These are phyloP conservation scores for Spongia lamella DNA, from an alignment of 37 sponge, comb jelly and placozoan species.

Conservation along the genomic window DNA sequence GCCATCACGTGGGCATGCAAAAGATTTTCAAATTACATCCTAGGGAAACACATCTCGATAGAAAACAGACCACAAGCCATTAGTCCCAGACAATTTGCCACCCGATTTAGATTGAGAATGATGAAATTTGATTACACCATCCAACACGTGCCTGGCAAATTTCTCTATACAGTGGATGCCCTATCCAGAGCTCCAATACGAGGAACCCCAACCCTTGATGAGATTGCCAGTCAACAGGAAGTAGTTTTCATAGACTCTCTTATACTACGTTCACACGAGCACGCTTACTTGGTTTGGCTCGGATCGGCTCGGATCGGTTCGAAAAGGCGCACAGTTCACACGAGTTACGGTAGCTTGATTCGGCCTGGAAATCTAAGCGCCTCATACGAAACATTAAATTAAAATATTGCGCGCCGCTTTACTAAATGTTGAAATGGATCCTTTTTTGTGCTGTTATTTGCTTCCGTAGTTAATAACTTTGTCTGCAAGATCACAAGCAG, in stretches of 20 bases:
- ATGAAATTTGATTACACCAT: neutral
- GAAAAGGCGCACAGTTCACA: too few relatives aligned
- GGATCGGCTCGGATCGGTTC: too few relatives aligned
- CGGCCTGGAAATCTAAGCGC: too few relatives aligned
- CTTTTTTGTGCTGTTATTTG: too few relatives aligned
- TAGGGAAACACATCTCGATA: neutral
- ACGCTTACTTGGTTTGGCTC: too few relatives aligned
- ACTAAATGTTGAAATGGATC: too few relatives aligned
- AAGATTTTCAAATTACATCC: neutral
- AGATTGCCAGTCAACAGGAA: neutral
- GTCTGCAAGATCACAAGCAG: too few relatives aligned
- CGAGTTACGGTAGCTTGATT: too few relatives aligned
- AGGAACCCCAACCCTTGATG: neutral
- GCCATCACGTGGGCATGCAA: constrained; percentile 15
- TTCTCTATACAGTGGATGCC: neutral
- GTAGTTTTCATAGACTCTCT: neutral
- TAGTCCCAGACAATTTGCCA: neutral
- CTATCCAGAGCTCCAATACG: neutral
- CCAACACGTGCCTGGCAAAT: neutral
- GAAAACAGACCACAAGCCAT: constrained; percentile 30
- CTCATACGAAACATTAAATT: too few relatives aligned
- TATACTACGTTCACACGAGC: too few relatives aligned
- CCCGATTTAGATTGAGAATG: neutral
- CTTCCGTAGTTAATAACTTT: too few relatives aligned
- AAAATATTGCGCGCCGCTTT: too few relatives aligned